phyloP scores from a whole-genome alignment of 2,113 vertebrate genomes.

The Aspidoscelis tigris region DNA sequence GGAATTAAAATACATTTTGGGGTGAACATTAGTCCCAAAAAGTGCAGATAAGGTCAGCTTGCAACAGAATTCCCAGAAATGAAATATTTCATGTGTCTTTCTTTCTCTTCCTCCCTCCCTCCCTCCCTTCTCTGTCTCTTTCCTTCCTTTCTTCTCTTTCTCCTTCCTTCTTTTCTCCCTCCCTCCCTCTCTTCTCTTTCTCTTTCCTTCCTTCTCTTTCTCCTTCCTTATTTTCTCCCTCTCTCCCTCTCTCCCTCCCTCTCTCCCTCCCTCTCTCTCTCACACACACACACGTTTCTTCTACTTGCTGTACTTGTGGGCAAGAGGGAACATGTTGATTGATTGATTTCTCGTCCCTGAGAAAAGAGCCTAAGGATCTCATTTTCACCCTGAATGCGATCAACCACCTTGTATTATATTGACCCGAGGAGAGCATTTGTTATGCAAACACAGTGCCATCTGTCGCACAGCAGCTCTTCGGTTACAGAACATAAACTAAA shows the following conservation, averaged over 20 bases:
- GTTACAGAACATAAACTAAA: conserved; percentile 71
- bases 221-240: too few relatives aligned
- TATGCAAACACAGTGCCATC: conserved; percentile 69
- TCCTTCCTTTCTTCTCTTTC: background rate
- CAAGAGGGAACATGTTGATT: conserved; percentile 34
- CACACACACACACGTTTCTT: background rate
- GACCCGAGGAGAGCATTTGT: conserved; percentile 64
- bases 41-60: too few relatives aligned
- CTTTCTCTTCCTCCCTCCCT: too few relatives aligned
- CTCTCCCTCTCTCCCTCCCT: background rate
- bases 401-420: conserved; percentile 51
- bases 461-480: conserved; percentile 65
- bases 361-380: background rate
- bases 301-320: conserved; percentile 32
- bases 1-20: too few relatives aligned
- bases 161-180: background rate
- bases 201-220: too few relatives aligned
- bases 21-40: too few relatives aligned
- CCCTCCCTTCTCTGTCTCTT: background rate
- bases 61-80: too few relatives aligned
- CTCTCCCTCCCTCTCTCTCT: background rate
- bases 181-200: too few relatives aligned
- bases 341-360: conserved; percentile 34
- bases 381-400: conserved; percentile 12
- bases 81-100: too few relatives aligned